These are phyloP conservation scores for Melinaea marsaeus DNA, from an alignment of 2,888 invertebrate genomes.

Conservation along the genomic window DNA sequence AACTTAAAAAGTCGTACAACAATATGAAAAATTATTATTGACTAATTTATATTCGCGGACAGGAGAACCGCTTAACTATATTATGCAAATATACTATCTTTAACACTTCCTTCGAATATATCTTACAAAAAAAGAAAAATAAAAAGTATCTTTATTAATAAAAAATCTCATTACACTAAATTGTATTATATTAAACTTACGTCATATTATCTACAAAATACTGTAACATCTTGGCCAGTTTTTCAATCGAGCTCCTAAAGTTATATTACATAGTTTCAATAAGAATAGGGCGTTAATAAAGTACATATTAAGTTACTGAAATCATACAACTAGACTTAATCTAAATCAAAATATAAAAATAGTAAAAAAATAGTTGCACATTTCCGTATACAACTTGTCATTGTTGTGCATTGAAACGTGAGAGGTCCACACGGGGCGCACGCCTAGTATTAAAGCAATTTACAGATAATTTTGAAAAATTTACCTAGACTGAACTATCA, in stretches of 20 bases:
- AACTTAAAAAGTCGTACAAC: conserved; percentile 92
- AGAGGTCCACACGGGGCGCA: conserved; percentile 30
- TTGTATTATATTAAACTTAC: conserved; percentile 75
- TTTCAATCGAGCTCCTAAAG: conserved; percentile 66
- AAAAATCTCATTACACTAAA: conserved; percentile 76
- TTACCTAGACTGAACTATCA: conserved; percentile 22
- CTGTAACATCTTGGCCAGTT: conserved; percentile 71
- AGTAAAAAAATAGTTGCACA: conserved; percentile 77
- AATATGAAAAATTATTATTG: conserved; percentile 91
- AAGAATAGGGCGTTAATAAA: conserved; percentile 68
- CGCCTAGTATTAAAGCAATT: conserved; percentile 26
- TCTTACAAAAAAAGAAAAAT: conserved; percentile 77
- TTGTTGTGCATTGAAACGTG: conserved; percentile 59
- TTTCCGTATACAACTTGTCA: conserved; percentile 67
- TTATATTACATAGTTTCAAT: conserved; percentile 61
- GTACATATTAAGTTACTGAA: conserved; percentile 68
- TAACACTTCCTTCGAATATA: conserved; percentile 78
- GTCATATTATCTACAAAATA: conserved; percentile 78
- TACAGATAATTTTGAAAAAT: conserved; percentile 25
- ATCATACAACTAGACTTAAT: conserved; percentile 75
- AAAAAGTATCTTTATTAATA: conserved; percentile 75
- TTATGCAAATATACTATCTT: conserved; percentile 82
- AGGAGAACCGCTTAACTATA: conserved; percentile 84
- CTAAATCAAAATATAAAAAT: conserved; percentile 78
- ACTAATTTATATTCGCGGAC: conserved; percentile 84